Evolutionary conservation across 2,113 vertebrate species (phyloP).

Genomic region (Pithys albifrons): DNA sequence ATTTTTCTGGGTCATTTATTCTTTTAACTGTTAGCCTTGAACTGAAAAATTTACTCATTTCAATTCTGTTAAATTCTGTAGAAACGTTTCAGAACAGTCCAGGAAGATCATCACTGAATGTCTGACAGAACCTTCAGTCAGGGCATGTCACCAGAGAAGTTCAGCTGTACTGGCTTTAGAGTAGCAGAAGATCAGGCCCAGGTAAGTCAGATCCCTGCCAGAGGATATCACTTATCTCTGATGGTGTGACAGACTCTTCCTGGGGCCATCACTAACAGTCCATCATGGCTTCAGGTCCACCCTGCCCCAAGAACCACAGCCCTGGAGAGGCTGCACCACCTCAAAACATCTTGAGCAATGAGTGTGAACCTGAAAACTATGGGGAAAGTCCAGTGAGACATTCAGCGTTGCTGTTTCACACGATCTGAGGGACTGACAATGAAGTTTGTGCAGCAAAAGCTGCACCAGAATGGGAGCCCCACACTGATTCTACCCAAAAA

Average conservation of each 20-base stretch:
- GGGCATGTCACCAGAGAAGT: neutral
- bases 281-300: neutral
- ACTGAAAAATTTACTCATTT: neutral
- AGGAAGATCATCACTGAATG: neutral
- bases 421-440: neutral
- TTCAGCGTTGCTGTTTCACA: neutral
- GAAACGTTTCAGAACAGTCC: neutral
- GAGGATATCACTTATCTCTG: fast-evolving
- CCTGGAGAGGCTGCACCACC: neutral
- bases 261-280: neutral
- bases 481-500: neutral
- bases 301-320: neutral
- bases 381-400: neutral
- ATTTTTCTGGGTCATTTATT: neutral
- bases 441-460: neutral
- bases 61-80: neutral
- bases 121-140: neutral
- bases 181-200: neutral
- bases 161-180: neutral
- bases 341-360: fast-evolving
- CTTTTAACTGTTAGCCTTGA: neutral
- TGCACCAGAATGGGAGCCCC: neutral
- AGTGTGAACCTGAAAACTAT: neutral
- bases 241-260: neutral
- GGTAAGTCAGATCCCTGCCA: neutral